Evolutionary conservation across 1,140 invertebrate species (phyloP).

Genomic region (Pissodes strobi): DNA sequence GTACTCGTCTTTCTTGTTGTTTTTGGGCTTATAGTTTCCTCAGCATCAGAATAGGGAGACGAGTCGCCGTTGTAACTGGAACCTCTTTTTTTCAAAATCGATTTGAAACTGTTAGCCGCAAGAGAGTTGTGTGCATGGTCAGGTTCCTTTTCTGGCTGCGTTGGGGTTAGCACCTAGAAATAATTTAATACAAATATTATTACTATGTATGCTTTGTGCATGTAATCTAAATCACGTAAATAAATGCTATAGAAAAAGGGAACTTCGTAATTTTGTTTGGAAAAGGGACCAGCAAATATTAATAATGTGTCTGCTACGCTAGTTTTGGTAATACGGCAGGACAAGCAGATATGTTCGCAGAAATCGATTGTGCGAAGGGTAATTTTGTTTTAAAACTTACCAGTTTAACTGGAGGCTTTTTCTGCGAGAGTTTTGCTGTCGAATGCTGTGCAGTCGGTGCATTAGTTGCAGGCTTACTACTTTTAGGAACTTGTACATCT

Average conservation of each 20-base stretch:
- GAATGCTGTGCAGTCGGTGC: conserved; percentile 11
- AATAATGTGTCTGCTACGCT: too few relatives aligned
- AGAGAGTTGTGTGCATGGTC: background rate
- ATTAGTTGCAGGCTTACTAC: background rate
- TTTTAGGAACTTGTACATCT: conserved; percentile 45
- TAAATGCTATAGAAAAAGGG: too few relatives aligned
- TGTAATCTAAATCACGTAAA: too few relatives aligned
- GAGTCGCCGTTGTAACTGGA: conserved; percentile 50
- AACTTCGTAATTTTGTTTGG: too few relatives aligned
- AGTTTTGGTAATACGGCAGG: too few relatives aligned
- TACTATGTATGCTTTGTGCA: too few relatives aligned
- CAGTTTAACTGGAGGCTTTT: conserved; percentile 6
- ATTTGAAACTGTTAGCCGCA: conserved; percentile 59
- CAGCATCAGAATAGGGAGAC: conserved; percentile 25
- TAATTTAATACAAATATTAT: background rate
- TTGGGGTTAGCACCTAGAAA: conserved; percentile 5
- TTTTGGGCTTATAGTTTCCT: conserved; percentile 42
- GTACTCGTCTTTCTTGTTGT: conserved; percentile 57
- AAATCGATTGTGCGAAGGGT: too few relatives aligned
- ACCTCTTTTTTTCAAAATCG: conserved; percentile 69
- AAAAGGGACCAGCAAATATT: too few relatives aligned
- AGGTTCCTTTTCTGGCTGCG: conserved; percentile 38
- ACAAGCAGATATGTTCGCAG: too few relatives aligned
- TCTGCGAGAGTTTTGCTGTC: background rate
- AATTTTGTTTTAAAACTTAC: conserved; percentile 12